Base-by-base conservation (phyloP, 2,888 invertebrate species). In the Julus scanicus region DNA sequence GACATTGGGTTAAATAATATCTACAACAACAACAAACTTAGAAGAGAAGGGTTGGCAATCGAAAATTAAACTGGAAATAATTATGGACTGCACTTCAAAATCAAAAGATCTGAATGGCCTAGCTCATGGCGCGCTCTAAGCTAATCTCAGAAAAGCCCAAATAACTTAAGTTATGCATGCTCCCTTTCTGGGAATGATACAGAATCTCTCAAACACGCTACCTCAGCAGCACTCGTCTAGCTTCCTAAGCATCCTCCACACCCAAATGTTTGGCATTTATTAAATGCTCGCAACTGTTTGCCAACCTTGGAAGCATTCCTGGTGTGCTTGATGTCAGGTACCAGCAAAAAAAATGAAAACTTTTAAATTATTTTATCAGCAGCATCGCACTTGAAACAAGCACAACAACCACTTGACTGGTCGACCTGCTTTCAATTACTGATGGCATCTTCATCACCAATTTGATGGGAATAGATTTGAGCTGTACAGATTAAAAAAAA, bases 241-340 rank as follows among this genome's bases (percentile, higher is more conserved):
- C 71, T 71, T 29, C 71, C 29, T 29, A 8, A 29, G 71, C 20
- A 71, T 71, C 71, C 37, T 71, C 71, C 71, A 71, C 71, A 29
- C 29, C 71, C 71, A 71, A 71, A 71, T 71, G 11, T 29, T 71
- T 71, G 71, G 71, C 71, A 71, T 71, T 71, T 71, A 71, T n/a
- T 29, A 29, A 71, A 29, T 29, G 11, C 71, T 29, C 11, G 11
- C 29, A 71, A 71, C 71, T 71, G 71, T 71, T 71, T 29, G 11
- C 29, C 71, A 71, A 71, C 71, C 71, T 71, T 71, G 71, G 71
- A 71, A 29, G 71, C 71, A n/a, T 63, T 63, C 63, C 63, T n/a
- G 63, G 63, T 63, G 63, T n/a, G 63, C 63, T 63, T 5, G 63
- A 63, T 63, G 63, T 63, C 63, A 63, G 63, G 63, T 63, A n/a